A percentile compares a stretch with the other conserved stretches of the same genome.
Evolutionary conservation across 2,113 vertebrate species (phyloP).

Genomic region (Rhadina sibilatrix): DNA sequence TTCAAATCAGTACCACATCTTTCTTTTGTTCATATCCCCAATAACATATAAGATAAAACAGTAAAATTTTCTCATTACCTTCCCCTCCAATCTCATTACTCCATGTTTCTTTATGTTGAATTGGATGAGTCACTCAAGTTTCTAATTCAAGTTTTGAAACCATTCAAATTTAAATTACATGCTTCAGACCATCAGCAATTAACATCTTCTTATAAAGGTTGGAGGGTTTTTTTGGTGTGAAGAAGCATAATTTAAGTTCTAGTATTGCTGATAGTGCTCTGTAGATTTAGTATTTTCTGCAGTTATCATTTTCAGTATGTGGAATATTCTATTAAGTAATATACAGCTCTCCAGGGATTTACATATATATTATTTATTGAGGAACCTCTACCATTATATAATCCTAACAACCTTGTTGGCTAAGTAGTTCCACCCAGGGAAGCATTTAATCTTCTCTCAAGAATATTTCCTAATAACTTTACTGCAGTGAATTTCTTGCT

Average conservation of each 20-base stretch:
- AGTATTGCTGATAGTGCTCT: neutral
- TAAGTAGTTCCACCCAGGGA: neutral
- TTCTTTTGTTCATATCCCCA: neutral
- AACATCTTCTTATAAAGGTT: neutral
- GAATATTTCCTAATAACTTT: neutral
- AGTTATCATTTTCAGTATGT: neutral
- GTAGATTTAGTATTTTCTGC: neutral
- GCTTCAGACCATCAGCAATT: neutral
- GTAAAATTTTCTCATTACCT: neutral
- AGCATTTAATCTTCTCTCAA: neutral
- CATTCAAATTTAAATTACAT: neutral
- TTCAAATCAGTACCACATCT: neutral
- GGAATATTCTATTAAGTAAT: neutral
- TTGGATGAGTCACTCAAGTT: neutral
- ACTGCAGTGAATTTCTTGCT: neutral
- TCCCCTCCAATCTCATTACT: neutral
- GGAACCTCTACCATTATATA: neutral
- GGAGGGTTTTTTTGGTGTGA: neutral
- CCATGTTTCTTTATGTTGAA: neutral
- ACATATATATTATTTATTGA: neutral
- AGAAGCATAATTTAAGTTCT: neutral
- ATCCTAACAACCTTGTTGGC: neutral
- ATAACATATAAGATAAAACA: neutral
- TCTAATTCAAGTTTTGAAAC: neutral
- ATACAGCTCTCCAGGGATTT: neutral